Evolutionary conservation across 2,888 invertebrate species (phyloP).

Genomic region (Nomada ferruginata): DNA sequence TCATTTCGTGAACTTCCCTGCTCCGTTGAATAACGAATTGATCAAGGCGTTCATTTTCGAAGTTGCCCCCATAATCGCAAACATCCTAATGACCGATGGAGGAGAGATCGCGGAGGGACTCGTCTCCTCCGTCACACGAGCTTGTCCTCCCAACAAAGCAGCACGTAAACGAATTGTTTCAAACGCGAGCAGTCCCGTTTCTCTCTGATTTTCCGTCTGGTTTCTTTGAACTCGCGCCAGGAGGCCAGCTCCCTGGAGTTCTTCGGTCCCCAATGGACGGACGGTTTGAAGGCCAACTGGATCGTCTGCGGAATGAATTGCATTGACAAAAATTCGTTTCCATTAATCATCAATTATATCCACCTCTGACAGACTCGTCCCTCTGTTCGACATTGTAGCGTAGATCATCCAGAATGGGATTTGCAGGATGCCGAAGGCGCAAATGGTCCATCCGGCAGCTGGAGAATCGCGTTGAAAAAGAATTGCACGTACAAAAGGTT

Average conservation of each 20-base stretch:
- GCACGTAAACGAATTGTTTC: constrained; percentile 68
- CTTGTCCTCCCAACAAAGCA: constrained; percentile 66
- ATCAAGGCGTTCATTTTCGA: neutral
- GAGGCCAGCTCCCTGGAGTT: constrained; percentile 66
- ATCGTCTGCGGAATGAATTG: constrained; percentile 69
- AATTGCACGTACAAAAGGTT: neutral
- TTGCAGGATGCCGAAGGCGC: constrained; percentile 85
- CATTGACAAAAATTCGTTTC: neutral
- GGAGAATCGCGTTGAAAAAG: neutral
- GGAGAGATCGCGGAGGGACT: too few species aligned
- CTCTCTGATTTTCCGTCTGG: constrained; percentile 71
- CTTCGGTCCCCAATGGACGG: constrained; percentile 77
- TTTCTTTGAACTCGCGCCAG: constrained; percentile 77
- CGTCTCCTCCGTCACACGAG: constrained; percentile 17
- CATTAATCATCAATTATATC: neutral
- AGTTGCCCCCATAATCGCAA: neutral
- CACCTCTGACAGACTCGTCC: constrained; percentile 49
- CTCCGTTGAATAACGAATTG: neutral
- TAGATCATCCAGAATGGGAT: constrained; percentile 85
- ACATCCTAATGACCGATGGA: too few species aligned
- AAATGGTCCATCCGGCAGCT: constrained; percentile 85
- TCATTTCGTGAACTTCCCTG: neutral
- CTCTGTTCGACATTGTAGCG: constrained; percentile 64
- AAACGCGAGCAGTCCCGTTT: constrained; percentile 67
- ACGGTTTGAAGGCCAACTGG: constrained; percentile 72